phyloP scores from a whole-genome alignment of 1,140 invertebrate genomes.

The Choristoneura fumiferana region DNA sequence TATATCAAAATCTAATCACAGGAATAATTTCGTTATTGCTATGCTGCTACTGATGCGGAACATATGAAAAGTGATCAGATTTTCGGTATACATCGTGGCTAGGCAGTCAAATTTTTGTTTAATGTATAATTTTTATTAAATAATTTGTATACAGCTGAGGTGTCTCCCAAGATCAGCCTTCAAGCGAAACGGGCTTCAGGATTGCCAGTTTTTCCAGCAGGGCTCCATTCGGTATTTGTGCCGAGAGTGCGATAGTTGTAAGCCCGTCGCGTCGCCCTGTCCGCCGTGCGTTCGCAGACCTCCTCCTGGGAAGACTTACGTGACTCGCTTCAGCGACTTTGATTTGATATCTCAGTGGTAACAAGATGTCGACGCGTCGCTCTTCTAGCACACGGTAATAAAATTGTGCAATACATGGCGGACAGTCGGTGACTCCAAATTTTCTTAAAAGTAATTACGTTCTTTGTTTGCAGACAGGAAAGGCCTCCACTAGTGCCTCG shows the following conservation, averaged over 20 bases:
- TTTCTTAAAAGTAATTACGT: slow-evolving; percentile 8
- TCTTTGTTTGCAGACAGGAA: slow-evolving; percentile 49
- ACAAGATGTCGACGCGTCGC: slow-evolving; percentile 27
- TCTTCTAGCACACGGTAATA: slow-evolving; percentile 47
- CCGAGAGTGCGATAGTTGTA: slow-evolving; percentile 50
- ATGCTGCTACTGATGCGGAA: too few species aligned
- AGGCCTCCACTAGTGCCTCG: slow-evolving; percentile 34
- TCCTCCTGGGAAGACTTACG: slow-evolving; percentile 69
- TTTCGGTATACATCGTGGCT: too few species aligned
- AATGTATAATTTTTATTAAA: too few species aligned
- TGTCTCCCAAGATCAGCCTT: slow-evolving; percentile 73
- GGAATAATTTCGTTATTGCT: too few species aligned
- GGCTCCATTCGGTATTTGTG: slow-evolving; percentile 73
- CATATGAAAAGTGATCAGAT: too few species aligned
- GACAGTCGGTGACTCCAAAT: slow-evolving; percentile 26
- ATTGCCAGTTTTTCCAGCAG: slow-evolving; percentile 72
- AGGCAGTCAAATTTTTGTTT: too few species aligned
- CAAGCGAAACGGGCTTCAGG: slow-evolving; percentile 75
- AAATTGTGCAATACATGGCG: slow-evolving; percentile 42
- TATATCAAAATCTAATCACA: too few species aligned
- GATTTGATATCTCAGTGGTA: slow-evolving; percentile 70
- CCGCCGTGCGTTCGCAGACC: slow-evolving; percentile 67
- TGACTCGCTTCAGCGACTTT: slow-evolving; percentile 70
- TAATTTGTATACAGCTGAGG: slow-evolving; percentile 57
- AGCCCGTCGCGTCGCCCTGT: slow-evolving; percentile 59